These are phyloP conservation scores for Thalassarche chlororhynchos DNA, from an alignment of 2,113 vertebrate genomes.

Conservation along the genomic window DNA sequence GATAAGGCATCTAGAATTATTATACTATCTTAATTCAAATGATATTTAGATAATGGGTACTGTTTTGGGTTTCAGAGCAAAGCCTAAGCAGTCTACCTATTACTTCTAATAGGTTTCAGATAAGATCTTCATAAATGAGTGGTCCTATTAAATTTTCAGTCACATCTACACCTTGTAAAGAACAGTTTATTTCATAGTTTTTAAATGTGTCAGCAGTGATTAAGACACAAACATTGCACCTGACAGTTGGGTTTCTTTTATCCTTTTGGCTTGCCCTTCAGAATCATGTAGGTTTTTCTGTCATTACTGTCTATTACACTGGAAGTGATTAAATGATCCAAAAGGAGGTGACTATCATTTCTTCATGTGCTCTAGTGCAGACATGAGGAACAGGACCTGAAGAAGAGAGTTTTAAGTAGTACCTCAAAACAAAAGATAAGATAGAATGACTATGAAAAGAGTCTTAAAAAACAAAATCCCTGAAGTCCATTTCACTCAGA, in stretches of 20 bases:
- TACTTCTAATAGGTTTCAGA: neutral
- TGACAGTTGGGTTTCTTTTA: neutral
- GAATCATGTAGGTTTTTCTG: neutral
- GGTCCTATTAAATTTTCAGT: neutral
- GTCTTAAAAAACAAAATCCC: neutral
- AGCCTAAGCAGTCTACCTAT: neutral
- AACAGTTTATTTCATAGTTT: neutral
- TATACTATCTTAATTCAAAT: neutral
- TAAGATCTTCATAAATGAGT: neutral
- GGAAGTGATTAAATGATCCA: neutral
- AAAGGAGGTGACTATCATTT: neutral
- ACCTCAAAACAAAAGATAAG: neutral
- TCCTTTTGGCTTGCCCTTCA: neutral
- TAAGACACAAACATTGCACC: neutral
- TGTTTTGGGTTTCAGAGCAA: neutral
- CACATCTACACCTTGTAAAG: neutral
- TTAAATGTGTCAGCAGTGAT: neutral
- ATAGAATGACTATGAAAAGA: neutral
- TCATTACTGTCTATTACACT: neutral
- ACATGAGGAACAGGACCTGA: neutral
- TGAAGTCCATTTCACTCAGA: neutral
- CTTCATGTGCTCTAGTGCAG: neutral
- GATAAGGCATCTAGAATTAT: neutral
- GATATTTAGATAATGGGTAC: neutral
- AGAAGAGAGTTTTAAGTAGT: neutral